Percentiles rank a stretch among this genome's conserved stretches.
phyloP scores from a whole-genome alignment of 1,140 invertebrate species.

The Coelopa frigida region DNA sequence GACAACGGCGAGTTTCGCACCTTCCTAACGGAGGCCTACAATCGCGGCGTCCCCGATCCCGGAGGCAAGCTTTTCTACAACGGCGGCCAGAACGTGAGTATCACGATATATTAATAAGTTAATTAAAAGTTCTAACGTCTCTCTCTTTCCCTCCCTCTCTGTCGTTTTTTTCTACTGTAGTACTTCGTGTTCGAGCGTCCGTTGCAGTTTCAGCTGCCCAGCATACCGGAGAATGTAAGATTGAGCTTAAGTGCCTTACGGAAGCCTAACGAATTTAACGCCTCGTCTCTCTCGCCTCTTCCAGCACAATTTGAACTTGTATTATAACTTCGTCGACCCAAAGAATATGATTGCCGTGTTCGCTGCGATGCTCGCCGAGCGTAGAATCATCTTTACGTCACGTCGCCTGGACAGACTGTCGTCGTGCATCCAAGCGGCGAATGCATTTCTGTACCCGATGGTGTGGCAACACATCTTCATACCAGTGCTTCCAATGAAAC shows the following conservation, averaged over 20 bases:
- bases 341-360: constrained; percentile 92
- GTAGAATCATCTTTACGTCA: constrained; percentile 85
- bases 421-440: constrained; percentile 89
- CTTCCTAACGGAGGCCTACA: constrained; percentile 62
- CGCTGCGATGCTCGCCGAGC: constrained; percentile 88
- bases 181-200: constrained; percentile 71
- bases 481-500: constrained; percentile 77
- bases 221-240: constrained; percentile 92
- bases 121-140: neutral
- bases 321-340: constrained; percentile 87
- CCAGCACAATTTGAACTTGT: constrained; percentile 90
- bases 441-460: constrained; percentile 92
- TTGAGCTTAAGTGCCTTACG: neutral
- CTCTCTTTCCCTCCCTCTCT: neutral
- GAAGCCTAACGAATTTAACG: neutral
- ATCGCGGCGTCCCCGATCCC: constrained; percentile 53
- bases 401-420: constrained; percentile 78
- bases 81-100: constrained; percentile 50
- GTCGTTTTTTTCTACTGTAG: constrained; percentile 47
- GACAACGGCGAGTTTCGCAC: constrained; percentile 44
- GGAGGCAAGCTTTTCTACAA: constrained; percentile 52
- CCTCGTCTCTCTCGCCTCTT: constrained; percentile 39
- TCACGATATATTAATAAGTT: constrained; percentile 9
- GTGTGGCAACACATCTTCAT: constrained; percentile 98
- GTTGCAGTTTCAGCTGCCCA: constrained; percentile 72